These are phyloP conservation scores for Conger conger DNA, from an alignment of 2,113 vertebrate genomes.

Conservation along the genomic window DNA sequence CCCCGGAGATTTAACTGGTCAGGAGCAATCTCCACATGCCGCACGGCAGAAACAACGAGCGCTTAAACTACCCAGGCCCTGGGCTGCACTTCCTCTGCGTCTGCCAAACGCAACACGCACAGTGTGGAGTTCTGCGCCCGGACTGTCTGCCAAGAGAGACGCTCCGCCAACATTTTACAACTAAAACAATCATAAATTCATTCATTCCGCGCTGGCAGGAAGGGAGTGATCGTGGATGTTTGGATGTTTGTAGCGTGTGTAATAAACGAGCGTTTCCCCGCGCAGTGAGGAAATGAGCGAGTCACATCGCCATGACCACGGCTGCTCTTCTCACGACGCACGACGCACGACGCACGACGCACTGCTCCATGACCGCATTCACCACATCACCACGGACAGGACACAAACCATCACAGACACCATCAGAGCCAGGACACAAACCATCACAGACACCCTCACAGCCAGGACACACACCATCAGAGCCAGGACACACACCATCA, in stretches of 20 bases:
- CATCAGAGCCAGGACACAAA: too few relatives aligned
- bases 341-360: too few relatives aligned
- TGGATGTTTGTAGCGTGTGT: not conserved
- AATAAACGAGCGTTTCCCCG: not conserved
- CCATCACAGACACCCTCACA: too few relatives aligned
- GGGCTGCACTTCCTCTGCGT: not conserved
- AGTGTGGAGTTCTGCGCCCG: not conserved
- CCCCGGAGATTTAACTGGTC: not conserved
- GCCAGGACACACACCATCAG: too few relatives aligned
- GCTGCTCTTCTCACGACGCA: too few relatives aligned
- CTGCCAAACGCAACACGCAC: not conserved
- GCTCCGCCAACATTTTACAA: not conserved
- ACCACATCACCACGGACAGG: too few relatives aligned
- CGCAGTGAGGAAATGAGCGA: too few relatives aligned
- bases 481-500: too few relatives aligned
- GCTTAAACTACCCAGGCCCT: not conserved
- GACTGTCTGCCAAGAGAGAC: not conserved
- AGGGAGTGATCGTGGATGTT: not conserved
- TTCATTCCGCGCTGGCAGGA: not conserved
- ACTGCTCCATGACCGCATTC: too few relatives aligned
- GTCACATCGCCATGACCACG: too few relatives aligned
- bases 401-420: too few relatives aligned
- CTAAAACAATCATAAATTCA: conserved; percentile 6
- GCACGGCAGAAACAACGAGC: not conserved
- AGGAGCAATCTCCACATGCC: not conserved